Percentiles rank a stretch among this genome's conserved stretches.
Conservation (phyloP, 2,888 invertebrate genomes). For the Caenorhabditis panamensis region DNA sequence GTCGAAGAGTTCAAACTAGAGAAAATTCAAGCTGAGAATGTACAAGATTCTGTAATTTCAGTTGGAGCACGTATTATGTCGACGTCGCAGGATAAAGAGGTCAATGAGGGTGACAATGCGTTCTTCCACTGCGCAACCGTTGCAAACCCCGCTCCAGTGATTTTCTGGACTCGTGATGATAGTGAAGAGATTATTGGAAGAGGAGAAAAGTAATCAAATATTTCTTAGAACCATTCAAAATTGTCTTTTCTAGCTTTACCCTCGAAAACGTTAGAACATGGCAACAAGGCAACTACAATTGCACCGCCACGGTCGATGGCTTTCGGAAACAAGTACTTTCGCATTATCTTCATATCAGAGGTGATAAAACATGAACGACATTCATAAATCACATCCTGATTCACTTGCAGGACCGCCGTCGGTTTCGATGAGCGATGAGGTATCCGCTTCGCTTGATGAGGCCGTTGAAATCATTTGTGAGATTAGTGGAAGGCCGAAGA, state of each 20-base stretch:
- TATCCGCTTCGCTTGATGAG: conserved; percentile 62
- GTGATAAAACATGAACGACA: conserved; percentile 35
- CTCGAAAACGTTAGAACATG: conserved; percentile 73
- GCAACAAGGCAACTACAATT: conserved; percentile 79
- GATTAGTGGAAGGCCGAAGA: conserved; percentile 73
- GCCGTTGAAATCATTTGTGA: conserved; percentile 68
- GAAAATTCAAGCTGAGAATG: background rate
- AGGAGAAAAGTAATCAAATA: conserved; percentile 70
- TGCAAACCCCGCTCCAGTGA: conserved; percentile 75
- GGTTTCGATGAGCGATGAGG: conserved; percentile 60
- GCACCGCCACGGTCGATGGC: conserved; percentile 75
- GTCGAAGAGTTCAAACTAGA: background rate
- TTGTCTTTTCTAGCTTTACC: conserved; percentile 61
- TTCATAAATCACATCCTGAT: background rate
- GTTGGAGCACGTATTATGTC: conserved; percentile 76
- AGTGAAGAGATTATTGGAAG: conserved; percentile 69
- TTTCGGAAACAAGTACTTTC: conserved; percentile 71
- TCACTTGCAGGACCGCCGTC: conserved; percentile 69
- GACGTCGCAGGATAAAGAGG: conserved; percentile 74
- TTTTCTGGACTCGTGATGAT: conserved; percentile 75
- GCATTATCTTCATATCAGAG: conserved; percentile 77
- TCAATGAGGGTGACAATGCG: conserved; percentile 74
- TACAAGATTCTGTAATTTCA: conserved; percentile 44
- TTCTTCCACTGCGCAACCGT: conserved; percentile 76
- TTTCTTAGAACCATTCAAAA: too few relatives aligned